These are phyloP conservation scores for Anarrhichthys ocellatus DNA, from an alignment of 2,113 vertebrate species.

Conservation along the genomic window DNA sequence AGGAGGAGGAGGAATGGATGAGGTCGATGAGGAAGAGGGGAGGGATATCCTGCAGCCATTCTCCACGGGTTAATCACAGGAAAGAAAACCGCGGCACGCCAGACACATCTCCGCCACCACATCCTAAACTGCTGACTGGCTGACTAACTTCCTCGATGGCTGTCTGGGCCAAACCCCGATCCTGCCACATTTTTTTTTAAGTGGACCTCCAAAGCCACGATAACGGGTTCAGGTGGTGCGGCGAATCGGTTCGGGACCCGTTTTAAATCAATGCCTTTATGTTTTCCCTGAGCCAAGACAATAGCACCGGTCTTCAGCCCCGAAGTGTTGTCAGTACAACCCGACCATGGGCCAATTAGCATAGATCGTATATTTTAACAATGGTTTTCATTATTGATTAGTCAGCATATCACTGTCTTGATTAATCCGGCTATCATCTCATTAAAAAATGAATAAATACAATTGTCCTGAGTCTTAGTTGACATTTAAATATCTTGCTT, in stretches of 20 bases:
- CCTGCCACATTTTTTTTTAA: constrained; percentile 12
- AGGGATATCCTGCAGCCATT: constrained; percentile 77
- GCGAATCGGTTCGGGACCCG: constrained; percentile 28
- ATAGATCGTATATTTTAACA: not conserved
- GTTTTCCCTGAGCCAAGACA: constrained; percentile 3
- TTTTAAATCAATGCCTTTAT: not conserved
- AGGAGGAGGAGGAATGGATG: constrained; percentile 60
- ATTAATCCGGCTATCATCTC: not conserved
- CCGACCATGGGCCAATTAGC: not conserved
- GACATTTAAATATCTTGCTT: not conserved
- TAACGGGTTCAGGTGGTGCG: constrained; percentile 11
- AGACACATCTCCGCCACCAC: constrained; percentile 66
- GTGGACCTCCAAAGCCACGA: constrained; percentile 3
- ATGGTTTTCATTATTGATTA: not conserved
- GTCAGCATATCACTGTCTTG: not conserved
- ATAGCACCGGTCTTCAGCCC: no score
- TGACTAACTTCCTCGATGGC: constrained; percentile 65
- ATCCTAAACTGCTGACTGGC: constrained; percentile 56
- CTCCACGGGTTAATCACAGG: constrained; percentile 79
- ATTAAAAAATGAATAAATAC: not conserved
- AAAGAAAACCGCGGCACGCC: constrained; percentile 56
- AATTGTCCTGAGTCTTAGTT: not conserved
- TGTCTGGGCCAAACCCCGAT: constrained; percentile 36
- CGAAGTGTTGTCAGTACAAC: not conserved
- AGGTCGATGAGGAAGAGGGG: constrained; percentile 52